Conservation (phyloP, 2,113 vertebrate species). For the Pedionomus torquatus region DNA sequence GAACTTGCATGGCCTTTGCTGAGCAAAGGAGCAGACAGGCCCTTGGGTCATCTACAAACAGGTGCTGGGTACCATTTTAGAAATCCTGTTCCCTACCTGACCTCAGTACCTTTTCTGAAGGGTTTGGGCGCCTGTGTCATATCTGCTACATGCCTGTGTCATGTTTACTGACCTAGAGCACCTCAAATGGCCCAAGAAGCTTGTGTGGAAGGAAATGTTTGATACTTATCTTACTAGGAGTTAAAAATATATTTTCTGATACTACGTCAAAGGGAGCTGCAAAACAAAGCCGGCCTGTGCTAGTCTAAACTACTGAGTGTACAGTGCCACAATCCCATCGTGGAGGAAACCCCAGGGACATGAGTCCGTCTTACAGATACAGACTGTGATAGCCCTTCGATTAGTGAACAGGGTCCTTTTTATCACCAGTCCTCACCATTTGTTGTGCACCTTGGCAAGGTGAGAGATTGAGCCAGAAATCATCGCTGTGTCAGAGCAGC, state of each 20-base stretch:
- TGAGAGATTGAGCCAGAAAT: slow-evolving; percentile 50
- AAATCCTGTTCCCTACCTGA: background rate
- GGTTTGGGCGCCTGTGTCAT: background rate
- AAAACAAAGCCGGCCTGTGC: background rate
- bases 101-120: background rate
- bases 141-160: background rate
- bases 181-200: background rate
- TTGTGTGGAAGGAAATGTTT: background rate
- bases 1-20: background rate
- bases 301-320: background rate
- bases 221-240: background rate
- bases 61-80: background rate
- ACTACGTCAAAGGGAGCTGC: background rate
- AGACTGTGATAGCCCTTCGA: background rate
- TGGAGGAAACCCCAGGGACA: background rate
- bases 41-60: background rate
- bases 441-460: slow-evolving; percentile 7
- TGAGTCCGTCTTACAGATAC: background rate
- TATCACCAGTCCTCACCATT: background rate
- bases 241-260: background rate
- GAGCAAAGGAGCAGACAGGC: background rate
- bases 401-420: background rate
- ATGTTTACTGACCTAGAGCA: background rate
- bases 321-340: fast-evolving
- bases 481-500: background rate